phyloP scores from a whole-genome alignment of 35 echinoderm and acorn worm species.

The Heliocidaris erythrogramma region DNA sequence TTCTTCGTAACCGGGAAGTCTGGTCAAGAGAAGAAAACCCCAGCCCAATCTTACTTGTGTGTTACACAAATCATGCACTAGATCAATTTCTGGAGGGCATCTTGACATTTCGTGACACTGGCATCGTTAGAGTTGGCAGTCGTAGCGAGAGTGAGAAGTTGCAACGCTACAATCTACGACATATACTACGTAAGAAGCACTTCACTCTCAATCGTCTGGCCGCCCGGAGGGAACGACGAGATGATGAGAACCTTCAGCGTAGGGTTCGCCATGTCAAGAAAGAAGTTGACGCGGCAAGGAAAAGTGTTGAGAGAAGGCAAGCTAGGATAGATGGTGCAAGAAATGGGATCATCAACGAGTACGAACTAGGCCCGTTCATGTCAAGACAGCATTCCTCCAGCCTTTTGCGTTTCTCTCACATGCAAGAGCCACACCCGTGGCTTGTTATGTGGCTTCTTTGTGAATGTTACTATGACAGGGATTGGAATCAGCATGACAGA shows the following conservation, averaged over 20 bases:
- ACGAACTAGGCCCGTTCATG: conserved; percentile 21
- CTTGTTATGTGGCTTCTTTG: conserved; percentile 23
- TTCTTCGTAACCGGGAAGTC: conserved; percentile 56
- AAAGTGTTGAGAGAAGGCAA: conserved; percentile 5
- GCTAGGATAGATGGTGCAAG: not conserved
- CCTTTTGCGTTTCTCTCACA: conserved; percentile 2
- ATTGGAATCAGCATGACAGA: not conserved
- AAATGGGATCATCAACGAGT: conserved; percentile 42
- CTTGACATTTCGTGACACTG: conserved; percentile 22
- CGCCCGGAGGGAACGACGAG: no score
- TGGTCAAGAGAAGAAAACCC: conserved; percentile 27
- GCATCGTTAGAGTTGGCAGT: conserved; percentile 69
- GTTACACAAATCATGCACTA: conserved; percentile 96
- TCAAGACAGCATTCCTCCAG: not conserved
- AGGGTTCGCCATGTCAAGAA: conserved; percentile 27
- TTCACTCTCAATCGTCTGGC: no score
- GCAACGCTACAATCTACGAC: conserved; percentile 29
- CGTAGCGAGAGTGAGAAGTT: conserved; percentile 64
- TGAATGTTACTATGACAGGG: conserved; percentile 3
- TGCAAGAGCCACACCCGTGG: not conserved
- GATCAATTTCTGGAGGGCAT: conserved; percentile 96
- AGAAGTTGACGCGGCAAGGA: not conserved
- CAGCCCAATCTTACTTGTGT: conserved; percentile 71
- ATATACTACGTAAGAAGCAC: not conserved
- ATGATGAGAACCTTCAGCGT: not conserved